A percentile compares a stretch with the other conserved stretches of the same genome.
Evolutionary conservation across 1,140 invertebrate genomes (phyloP).

Genomic region (Piezodorus guildinii): DNA sequence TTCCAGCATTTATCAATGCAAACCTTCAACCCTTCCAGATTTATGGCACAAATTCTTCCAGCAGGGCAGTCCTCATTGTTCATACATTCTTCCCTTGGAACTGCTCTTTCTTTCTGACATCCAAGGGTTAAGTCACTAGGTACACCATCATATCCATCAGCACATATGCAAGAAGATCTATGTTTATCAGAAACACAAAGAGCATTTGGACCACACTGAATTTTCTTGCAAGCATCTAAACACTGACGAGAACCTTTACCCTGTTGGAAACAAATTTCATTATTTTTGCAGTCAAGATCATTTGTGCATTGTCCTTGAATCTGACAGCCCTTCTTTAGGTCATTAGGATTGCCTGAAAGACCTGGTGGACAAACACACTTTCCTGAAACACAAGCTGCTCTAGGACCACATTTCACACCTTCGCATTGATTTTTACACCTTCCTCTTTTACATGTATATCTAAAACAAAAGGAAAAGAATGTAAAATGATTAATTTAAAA

Average conservation of each 20-base stretch:
- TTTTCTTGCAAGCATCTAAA: constrained; percentile 71
- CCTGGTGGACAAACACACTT: constrained; percentile 67
- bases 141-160: constrained; percentile 65
- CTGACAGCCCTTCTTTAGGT: constrained; percentile 54
- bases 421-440: constrained; percentile 62
- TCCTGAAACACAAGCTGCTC: constrained; percentile 66
- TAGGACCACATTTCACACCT: constrained; percentile 61
- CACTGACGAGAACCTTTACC: constrained; percentile 64
- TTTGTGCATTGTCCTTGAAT: constrained; percentile 59
- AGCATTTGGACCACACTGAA: constrained; percentile 82
- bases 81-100: constrained; percentile 46
- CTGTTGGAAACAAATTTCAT: constrained; percentile 76
- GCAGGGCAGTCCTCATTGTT: constrained; percentile 56
- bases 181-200: constrained; percentile 71
- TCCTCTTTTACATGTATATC: constrained; percentile 52
- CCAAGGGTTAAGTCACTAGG: constrained; percentile 62
- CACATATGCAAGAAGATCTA: constrained; percentile 70
- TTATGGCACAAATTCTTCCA: constrained; percentile 43
- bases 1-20: constrained; percentile 68
- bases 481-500: not conserved
- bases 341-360: constrained; percentile 62
- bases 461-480: constrained; percentile 25
- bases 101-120: constrained; percentile 51
- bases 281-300: constrained; percentile 64
- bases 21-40: constrained; percentile 42